Evolutionary conservation across 2,797 vertebrate genomes (phyloP), one percentile per base, ranked within the genome.

Genomic region (Peromyscus attwateri): DNA sequence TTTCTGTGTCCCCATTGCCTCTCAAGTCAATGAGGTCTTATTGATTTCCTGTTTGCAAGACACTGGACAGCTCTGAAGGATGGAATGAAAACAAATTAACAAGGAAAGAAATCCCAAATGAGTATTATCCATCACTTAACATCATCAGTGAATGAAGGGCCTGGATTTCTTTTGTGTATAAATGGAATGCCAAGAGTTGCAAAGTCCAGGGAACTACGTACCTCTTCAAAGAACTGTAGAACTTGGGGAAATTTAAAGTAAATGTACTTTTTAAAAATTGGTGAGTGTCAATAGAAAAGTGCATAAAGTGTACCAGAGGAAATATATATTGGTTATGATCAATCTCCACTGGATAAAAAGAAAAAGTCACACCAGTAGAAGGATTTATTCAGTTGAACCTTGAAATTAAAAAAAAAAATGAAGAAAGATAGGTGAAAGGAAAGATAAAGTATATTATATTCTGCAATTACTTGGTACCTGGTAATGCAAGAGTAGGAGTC

Each of bases 51-150:
- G 9, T 55, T 66, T 87, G 40, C 29, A 76, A 49, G 46, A 77
- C 19, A 23, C 71, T 77, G 82, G 52, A 70, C 68, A 82, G 12
- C 40, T 94, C 62, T 89, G 37, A n/a, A 40, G n/a, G 55, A 64
- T 83, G 2, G n/a, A 96, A 85, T 95, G 52, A 93, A 92, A 93
- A 89, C 55, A 93, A 94, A 87, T 77, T 49, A 87, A 31, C 55
- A 91, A 91, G 92, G 70, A 84, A 88, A 68, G 68, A 73, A 62
- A 60, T n/a, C 66, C 13, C 64, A 17, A 71, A 46, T 23, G 12
- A 64, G 3, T 81, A 55, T 76, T n/a, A 62, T 25, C 66, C 21
- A 57, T 88, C 57, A 37, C 40, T 79, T 43, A 75, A 55, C 73
- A 73, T 46, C 76, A 75, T 87, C 29, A 71, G 27, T 84, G 83